Base-by-base conservation (phyloP, 2,888 invertebrate genomes). In the Onchidella celtica region DNA sequence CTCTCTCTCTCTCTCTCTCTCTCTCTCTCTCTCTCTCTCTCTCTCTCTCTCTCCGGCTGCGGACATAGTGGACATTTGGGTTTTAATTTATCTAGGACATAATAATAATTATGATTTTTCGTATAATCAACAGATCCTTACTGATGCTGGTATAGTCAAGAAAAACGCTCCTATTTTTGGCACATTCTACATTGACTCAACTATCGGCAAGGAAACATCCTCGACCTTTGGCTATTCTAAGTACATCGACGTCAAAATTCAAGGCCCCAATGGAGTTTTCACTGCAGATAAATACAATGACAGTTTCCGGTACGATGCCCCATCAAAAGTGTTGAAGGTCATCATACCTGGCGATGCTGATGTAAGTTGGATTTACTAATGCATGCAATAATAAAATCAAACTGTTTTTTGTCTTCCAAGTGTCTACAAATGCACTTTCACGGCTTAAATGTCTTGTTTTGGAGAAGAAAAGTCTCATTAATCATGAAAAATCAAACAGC, bases 131-230 rank as follows among this genome's bases (percentile, higher is more conserved):
- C 74, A 83, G 83, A 69, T 83, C 21, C 63, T 83, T 24, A 81
- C 83, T 0, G 79, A 83, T 57, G 79, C 83, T 1, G 66, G 75
- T 3, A 40, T 57, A 21, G 81, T 85, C n/a, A 78, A 63, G 27
- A 40, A 36, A 2, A 55, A 34, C 3, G 40, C 36, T 29, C 79
- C 83, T 6, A 38, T 79, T 21, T 76, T 72, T 3, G 85, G 84
- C 1, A 65, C 24, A 1, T 85, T 87, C 72, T 57, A 72, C 76
- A 75, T 87, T 1, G 87, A 87, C 75, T 83, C 83, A 29, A 83
- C 84, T 0, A 61, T 87, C 11, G 87, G 87, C 27, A 47, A 47
- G 9, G 85, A 86, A 11, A 87, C 87, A 21, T 75, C 83, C 40
- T 38, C 87, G 57, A 84, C 83, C 47, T 75, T 85, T 79, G 83